phyloP scores from a whole-genome alignment of 2,113 vertebrate species.

The Charina bottae region DNA sequence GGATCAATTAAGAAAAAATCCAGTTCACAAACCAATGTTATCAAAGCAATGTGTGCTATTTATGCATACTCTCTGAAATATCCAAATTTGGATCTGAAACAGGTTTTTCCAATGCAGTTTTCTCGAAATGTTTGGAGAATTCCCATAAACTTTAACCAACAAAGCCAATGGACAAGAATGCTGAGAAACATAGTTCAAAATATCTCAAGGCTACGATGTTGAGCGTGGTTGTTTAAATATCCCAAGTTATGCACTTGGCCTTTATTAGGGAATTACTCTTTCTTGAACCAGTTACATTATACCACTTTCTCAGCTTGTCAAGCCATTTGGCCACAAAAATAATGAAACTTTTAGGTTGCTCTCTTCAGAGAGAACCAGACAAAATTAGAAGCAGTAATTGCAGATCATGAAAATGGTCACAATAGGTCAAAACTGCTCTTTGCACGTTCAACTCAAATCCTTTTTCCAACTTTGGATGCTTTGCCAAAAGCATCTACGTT shows the following conservation, averaged over 20 bases:
- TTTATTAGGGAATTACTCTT: background rate
- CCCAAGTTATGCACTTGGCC: background rate
- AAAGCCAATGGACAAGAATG: background rate
- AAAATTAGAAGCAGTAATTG: conserved; percentile 8
- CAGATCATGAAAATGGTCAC: conserved; percentile 44
- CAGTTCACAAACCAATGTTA: background rate
- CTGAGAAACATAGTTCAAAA: background rate
- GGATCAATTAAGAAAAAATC: background rate
- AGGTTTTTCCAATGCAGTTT: background rate
- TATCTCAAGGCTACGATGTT: background rate
- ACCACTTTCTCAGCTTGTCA: background rate
- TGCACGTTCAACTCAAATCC: background rate
- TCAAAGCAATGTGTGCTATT: background rate
- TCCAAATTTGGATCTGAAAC: background rate
- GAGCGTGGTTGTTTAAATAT: background rate
- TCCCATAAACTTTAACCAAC: background rate
- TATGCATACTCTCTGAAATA: background rate
- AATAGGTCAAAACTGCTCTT: conserved; percentile 28
- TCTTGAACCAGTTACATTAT: background rate
- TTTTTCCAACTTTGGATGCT: background rate
- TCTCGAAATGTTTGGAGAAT: background rate
- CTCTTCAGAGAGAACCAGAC: background rate
- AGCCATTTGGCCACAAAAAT: background rate
- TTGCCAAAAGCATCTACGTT: background rate
- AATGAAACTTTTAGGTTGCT: background rate